Conservation (phyloP, 2,113 vertebrate genomes). For the Rhineura floridana region DNA sequence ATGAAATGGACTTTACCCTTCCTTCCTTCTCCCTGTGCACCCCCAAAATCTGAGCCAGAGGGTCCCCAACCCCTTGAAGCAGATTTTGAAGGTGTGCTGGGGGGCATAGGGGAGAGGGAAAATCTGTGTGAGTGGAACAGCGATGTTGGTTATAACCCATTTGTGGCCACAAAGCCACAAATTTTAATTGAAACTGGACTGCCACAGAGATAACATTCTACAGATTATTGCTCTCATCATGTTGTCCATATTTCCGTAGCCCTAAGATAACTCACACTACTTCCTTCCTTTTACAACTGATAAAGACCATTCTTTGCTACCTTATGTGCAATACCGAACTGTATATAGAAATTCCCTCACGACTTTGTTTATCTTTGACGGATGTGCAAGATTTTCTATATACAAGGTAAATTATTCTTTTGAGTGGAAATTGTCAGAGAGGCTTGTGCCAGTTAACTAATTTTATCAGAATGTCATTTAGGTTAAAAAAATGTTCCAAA, state of each 20-base stretch:
- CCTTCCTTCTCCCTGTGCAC: too few species aligned
- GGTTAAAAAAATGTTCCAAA: slow-evolving; percentile 64
- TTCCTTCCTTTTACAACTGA: slow-evolving; percentile 70
- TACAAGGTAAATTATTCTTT: slow-evolving; percentile 72
- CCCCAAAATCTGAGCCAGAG: too few species aligned
- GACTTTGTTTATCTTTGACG: slow-evolving; percentile 68
- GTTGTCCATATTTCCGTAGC: slow-evolving; percentile 37
- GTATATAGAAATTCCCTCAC: slow-evolving; percentile 68
- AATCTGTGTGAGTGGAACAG: too few species aligned
- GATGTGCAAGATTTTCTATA: slow-evolving; percentile 60
- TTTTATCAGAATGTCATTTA: slow-evolving; percentile 69
- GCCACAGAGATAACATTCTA: background rate
- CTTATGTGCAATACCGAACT: slow-evolving; percentile 65
- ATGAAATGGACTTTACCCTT: too few species aligned
- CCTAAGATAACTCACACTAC: slow-evolving; percentile 51
- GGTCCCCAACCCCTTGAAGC: too few species aligned
- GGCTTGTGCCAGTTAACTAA: slow-evolving; percentile 70
- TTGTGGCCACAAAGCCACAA: background rate
- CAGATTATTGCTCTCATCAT: slow-evolving; percentile 22
- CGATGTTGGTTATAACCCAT: too few species aligned
- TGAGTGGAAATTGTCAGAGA: slow-evolving; percentile 68
- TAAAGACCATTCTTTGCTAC: slow-evolving; percentile 66
- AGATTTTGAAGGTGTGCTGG: too few species aligned
- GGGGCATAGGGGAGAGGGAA: too few species aligned
- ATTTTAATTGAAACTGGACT: background rate